Evolutionary conservation across 2,888 invertebrate species (phyloP), one percentile per base, ranked within the genome.

Genomic region (Stenurella melanura): DNA sequence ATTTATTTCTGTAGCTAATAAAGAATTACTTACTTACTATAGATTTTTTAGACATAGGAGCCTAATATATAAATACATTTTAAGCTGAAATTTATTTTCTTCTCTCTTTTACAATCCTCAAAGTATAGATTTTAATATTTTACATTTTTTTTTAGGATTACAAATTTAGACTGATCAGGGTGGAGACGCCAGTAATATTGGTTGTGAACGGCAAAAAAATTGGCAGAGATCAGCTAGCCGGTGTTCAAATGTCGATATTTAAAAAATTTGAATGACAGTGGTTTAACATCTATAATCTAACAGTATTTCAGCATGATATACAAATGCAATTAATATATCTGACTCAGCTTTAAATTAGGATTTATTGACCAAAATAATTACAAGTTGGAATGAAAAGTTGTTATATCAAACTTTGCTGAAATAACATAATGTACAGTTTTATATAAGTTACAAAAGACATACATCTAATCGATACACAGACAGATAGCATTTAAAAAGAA

Each of bases 181-280:
- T 96, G n/a, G 94, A 95, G 89, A 94, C 93, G 78, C 96, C 96
- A 0, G 88, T 94, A 80, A 90, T 92, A 42, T 89, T 96, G 83
- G 92, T 95, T 12, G 93, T 96, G 60, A 96, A 96, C 87, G 94
- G 95, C 0, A 93, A 93, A 85, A 93, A 94, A 83, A 90, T 94
- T n/a, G 91, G 92, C n/a, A 90, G 91, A 69, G 92, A 93, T 80
- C 92, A 93, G 84, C 92, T 92, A 87, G 94, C 94, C 0, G 91
- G 92, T 82, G 93, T 93, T 5, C 91, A 92, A 81, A 92, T 94
- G 80, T 92, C 93, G 3, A 93, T 93, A 82, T 93, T 93, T 21
- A 93, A 93, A 85, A 94, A 93, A 87, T 91, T 90, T 78, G 91
- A 92, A 86, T 92, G 87, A 90, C 81, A 84, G 38, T 60, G 42